Evolutionary conservation across 2,113 vertebrate genomes (phyloP), one percentile per base, ranked within the genome.

Genomic region (Grallaria varia): DNA sequence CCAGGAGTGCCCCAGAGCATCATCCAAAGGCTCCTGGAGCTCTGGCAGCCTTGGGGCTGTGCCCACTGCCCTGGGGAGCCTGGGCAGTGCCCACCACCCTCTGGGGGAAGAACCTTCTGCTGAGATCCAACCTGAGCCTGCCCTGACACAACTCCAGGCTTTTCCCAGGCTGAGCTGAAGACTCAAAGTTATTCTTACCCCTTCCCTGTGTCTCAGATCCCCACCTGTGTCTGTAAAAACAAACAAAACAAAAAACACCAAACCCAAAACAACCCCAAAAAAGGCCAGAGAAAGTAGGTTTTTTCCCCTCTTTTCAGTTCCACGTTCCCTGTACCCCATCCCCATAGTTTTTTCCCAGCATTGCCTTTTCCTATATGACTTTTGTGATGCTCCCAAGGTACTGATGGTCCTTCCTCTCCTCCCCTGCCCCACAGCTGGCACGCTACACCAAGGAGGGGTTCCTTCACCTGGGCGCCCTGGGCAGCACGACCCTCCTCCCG

Each of bases 371-470:
- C 40, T 71, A 10, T 40, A 0, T 30, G 0, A 1, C 31, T 59
- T 52, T 20, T 35, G 4, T 4, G 14, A 3, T n/a, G 15, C n/a
- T n/a, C 6, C 4, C 35, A 18, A 40, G 15, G 31, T 37, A 37
- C 74, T 83, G 47, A 96, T 7, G 28, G 8, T 31, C 68, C 49
- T 30, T 9, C 21, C 37, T 74, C 52, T 81, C 37, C 31, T 42
- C 64, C 37, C 25, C 5, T 49, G 17, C 22, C 56, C 52, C 9
- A 8, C 96, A 99, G 99, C 97, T 99, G 50, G 99, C 99, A 33
- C 98, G 99, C 16, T 99, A 98, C 96, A 99, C 99, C 96, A 98
- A 97, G 98, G 99, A 99, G 91, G 99, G 99, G 1, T 98, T 98
- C 91, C 97, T 99, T 92, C 99, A 99, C 83, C 96, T 99, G 49